Base-by-base conservation (phyloP, 2,888 invertebrate species). In the Mythimna vitellina region DNA sequence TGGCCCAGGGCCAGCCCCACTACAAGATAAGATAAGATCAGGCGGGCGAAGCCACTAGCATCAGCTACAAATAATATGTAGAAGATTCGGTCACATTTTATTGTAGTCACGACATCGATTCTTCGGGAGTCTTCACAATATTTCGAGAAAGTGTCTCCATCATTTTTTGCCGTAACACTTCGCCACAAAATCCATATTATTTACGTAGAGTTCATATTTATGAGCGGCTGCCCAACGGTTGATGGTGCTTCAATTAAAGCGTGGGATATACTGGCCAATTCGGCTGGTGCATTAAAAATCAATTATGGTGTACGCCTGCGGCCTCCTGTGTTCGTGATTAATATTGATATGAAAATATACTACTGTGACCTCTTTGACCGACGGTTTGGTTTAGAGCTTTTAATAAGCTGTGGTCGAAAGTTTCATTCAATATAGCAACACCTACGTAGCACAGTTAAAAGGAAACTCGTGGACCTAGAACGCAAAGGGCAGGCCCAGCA, bases 231-330 rank as follows among this genome's bases (percentile, higher is more conserved):
- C 49, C 69, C 73, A 70, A 73, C 73, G 22, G 64, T 29, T 65
- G 71, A 70, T 70, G 75, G 73, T 80, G 73, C 70, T 73, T 66
- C 76, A 73, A 79, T 81, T 74, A 78, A 78, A 83, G 70, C 78
- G 78, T 81, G 78, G 72, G 72, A 75, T 80, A 77, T 68, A 49
- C 72, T 65, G 70, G 51, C 62, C 78, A 80, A 80, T 78, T 85
- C 73, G 70, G 76, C 53, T 68, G 71, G 70, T 65, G 84, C 80
- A 84, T 85, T 85, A 85, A 86, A 85, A 85, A 85, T 85, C 85
- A 86, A 84, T 84, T 85, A 85, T 70, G 71, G 69, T 60, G 20
- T 4, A n/a, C 62, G 81, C 82, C 78, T 17, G 80, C 65, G 76
- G 80, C 76, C 57, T 72, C 63, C 71, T 76, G 70, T 56, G 63